A percentile compares a stretch with the other conserved stretches of the same genome.
Conservation (phyloP, 2,113 vertebrate genomes). For the Sylvietta virens region DNA sequence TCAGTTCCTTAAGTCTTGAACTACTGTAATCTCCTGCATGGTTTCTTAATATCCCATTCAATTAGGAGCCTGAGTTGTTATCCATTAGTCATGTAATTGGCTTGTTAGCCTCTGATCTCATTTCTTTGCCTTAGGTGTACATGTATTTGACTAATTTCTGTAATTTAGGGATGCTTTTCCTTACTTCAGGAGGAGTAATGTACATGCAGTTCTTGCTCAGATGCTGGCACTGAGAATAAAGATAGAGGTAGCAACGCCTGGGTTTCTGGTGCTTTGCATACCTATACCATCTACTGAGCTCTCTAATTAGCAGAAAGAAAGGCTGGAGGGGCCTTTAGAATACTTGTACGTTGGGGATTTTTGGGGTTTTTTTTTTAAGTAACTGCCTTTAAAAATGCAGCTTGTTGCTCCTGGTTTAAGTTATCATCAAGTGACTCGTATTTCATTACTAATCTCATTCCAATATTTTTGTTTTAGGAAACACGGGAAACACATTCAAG, state of each 20-base stretch:
- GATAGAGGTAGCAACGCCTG: neutral
- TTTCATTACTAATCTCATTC: constrained; percentile 35
- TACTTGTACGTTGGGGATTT: neutral
- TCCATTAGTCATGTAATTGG: constrained; percentile 35
- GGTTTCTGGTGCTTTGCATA: neutral
- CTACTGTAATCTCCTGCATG: neutral
- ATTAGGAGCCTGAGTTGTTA: constrained; percentile 21
- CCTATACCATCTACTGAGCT: neutral
- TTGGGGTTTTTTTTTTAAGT: neutral
- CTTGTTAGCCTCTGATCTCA: constrained; percentile 47
- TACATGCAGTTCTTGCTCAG: neutral
- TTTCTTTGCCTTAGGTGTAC: constrained; percentile 49
- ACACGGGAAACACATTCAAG: constrained; percentile 87
- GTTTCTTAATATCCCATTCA: constrained; percentile 38
- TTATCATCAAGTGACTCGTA: neutral
- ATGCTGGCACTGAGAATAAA: neutral
- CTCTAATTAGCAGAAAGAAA: neutral
- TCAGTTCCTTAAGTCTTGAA: constrained; percentile 15
- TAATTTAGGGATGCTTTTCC: constrained; percentile 2
- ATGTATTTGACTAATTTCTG: constrained; percentile 12
- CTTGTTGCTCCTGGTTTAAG: neutral
- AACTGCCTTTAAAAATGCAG: neutral
- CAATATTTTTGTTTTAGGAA: constrained; percentile 79
- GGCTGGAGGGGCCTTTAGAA: neutral
- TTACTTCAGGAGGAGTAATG: neutral